A percentile compares a stretch with the other conserved stretches of the same genome.
Conservation (phyloP, 2,888 invertebrate species). For the Stenoptilia bipunctidactyla region DNA sequence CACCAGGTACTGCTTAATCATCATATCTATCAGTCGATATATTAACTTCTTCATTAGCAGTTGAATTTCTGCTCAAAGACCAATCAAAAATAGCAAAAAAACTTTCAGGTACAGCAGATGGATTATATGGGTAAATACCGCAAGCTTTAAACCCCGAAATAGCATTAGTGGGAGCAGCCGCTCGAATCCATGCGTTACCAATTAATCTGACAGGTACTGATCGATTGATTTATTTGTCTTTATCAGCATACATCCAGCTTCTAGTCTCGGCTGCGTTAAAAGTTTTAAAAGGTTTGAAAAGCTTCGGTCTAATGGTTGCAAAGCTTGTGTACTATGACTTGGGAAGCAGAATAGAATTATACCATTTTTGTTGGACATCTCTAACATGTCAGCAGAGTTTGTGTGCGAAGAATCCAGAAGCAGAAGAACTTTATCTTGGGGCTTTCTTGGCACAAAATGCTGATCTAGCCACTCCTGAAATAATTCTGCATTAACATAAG, state of each 20-base stretch:
- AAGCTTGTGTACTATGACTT: slow-evolving; percentile 11
- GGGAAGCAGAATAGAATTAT: slow-evolving; percentile 15
- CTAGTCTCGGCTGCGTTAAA: slow-evolving; percentile 4
- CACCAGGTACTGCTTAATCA: too few relatives aligned
- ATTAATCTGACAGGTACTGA: background rate
- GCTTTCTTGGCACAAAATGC: slow-evolving; percentile 1
- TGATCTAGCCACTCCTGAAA: slow-evolving; percentile 3
- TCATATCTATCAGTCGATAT: too few relatives aligned
- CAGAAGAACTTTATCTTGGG: slow-evolving; percentile 2
- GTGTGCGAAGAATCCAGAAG: slow-evolving; percentile 3
- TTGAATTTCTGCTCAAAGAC: too few relatives aligned
- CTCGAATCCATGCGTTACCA: slow-evolving; percentile 1
- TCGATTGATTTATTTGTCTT: slow-evolving; percentile 1
- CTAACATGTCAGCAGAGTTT: slow-evolving; percentile 1
- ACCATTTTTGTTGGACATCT: background rate
- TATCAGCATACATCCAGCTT: slow-evolving; percentile 2
- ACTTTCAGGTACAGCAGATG: background rate
- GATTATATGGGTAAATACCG: background rate
- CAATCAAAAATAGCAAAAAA: background rate
- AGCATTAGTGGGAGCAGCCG: background rate
- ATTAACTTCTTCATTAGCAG: too few relatives aligned
- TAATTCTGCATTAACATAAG: slow-evolving; percentile 1
- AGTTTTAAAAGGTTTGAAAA: slow-evolving; percentile 8
- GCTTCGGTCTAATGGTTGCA: slow-evolving; percentile 12
- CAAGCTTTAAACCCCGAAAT: background rate